Conservation (phyloP, 2,797 vertebrate species). For the Sternarchorhynchus goeldii region DNA sequence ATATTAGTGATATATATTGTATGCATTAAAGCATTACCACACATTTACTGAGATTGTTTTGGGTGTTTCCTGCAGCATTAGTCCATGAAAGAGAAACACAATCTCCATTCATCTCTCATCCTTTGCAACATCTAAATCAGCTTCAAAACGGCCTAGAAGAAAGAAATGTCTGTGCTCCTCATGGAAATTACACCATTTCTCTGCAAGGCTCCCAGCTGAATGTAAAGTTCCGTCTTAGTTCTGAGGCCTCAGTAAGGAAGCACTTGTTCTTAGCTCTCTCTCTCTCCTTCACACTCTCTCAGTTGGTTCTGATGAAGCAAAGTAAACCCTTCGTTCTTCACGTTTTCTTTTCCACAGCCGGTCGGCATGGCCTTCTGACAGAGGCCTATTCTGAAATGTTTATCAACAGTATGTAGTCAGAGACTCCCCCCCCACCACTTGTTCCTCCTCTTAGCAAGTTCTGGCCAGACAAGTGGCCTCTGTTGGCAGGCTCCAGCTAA, state of each 20-base stretch:
- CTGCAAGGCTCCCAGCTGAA: slow-evolving; percentile 30
- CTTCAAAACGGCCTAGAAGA: slow-evolving; percentile 23
- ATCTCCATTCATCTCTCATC: slow-evolving; percentile 13
- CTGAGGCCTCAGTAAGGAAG: slow-evolving; percentile 57
- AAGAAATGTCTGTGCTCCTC: slow-evolving; percentile 25
- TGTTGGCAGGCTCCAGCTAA: slow-evolving; percentile 65
- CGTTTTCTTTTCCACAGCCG: slow-evolving; percentile 54
- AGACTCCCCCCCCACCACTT: slow-evolving; percentile 56
- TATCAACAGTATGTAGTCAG: slow-evolving; percentile 71
- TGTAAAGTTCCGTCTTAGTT: slow-evolving; percentile 33
- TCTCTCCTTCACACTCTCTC: slow-evolving; percentile 32
- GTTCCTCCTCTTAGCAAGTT: slow-evolving; percentile 52
- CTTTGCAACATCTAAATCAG: slow-evolving; percentile 35
- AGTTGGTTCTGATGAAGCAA: slow-evolving; percentile 52
- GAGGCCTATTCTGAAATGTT: slow-evolving; percentile 71
- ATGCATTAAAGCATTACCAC: slow-evolving; percentile 64
- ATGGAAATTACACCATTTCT: slow-evolving; percentile 35
- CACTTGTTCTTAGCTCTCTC: slow-evolving; percentile 60
- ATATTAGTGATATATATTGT: slow-evolving; percentile 71
- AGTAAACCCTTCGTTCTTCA: slow-evolving; percentile 49
- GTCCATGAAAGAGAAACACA: not conserved
- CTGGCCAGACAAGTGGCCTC: slow-evolving; percentile 65
- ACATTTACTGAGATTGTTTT: slow-evolving; percentile 55
- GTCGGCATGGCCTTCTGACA: slow-evolving; percentile 62
- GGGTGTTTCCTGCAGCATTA: slow-evolving; percentile 32